Evolutionary conservation across 2,888 invertebrate species (phyloP), one percentile per base, ranked within the genome.

Genomic region (Rhynchonema sp.): DNA sequence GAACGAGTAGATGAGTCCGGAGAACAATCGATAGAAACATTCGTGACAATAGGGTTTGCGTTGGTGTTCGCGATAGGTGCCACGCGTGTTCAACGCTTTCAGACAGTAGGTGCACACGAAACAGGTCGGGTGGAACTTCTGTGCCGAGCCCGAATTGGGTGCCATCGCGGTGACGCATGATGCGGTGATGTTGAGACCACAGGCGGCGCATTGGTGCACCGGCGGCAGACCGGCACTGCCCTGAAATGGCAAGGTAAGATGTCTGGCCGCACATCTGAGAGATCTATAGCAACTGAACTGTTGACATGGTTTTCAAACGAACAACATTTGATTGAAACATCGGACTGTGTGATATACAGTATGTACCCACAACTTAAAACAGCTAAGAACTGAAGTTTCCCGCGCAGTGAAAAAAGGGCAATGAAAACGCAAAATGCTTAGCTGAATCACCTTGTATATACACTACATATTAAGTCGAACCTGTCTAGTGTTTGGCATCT

Each of bases 71-170:
- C 30, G 64, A 64, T 67, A 70, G 6, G 72, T 70, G 30, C 72
- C 72, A 54, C 70, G 68, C 63, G 68, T 64, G 62, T 71, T 72
- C 52, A 71, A 61, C 13, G 71, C 69, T 63, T 94, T 86, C 64
- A 94, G 80, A 73, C 98, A 98, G 79, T 96, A 99, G 29, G 92
- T 92, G 79, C 98, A 98, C 23, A 94, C 91, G 74, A 96, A 96
- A 78, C 96, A 96, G 75, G 96, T 94, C 0, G 96, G 96, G 76
- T 98, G 98, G 81, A 91, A 98, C 79, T 96, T 94, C 69, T 88
- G 81, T 78, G 90, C 92, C 90, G 96, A 91, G 64, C 94, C 94
- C 0, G 96, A 94, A 75, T 72, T 72, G 9, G 71, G 71, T 9
- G 71, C 71, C 59, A 71, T 62, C 13, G 71, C 71, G 1, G 71